Base-by-base conservation (phyloP, 2,888 invertebrate genomes). In the Ceramica pisi region DNA sequence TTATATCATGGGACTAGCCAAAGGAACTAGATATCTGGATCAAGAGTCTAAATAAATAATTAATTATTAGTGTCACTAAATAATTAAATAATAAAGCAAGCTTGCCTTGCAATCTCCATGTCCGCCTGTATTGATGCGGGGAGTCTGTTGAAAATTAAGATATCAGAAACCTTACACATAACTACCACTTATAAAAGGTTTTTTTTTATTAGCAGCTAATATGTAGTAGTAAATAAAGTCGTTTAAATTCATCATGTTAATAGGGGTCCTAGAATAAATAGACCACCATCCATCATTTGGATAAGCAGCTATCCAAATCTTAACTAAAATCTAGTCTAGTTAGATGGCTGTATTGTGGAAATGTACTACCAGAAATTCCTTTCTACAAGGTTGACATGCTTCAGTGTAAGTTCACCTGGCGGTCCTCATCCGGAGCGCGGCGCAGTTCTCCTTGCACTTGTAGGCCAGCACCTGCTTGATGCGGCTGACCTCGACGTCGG, bases 381-480 rank as follows among this genome's bases (percentile, higher is more conserved):
- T 62, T 26, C 35, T 62, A n/a, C 35, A 12, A 60, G 8, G 21
- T 21, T 2, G 59, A 21, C n/a, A 50, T 46, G 26, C 60, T 21
- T 46, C 64, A 55, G 75, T 69, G 71, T 82, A 76, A 75, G 77
- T 82, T 93, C 96, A 97, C 95, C 97, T 97, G 89, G 97, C 97
- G 61, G 97, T 97, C 91, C 97, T 97, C 97, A 97, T 97, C 92
- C 97, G 95, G 75, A 97, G 97, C 84, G 97, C 97, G 61, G 97
- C 97, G 86, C 97, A 97, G 93, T 97, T 97, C 92, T 97, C 97
- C 94, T 97, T 97, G 93, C 97, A 97, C 93, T 97, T 97, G 94
- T 97, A 97, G 38, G 97, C 97, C 85, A 97, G 94, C 84, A 97
- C 97, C 93, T 97, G 97, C 92, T 97, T 97, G 91, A 97, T 97